Percentiles rank a stretch among this genome's conserved stretches.
These are phyloP conservation scores for Bos indicus DNA, from an alignment of 2,113 vertebrate genomes.

Conservation along the genomic window DNA sequence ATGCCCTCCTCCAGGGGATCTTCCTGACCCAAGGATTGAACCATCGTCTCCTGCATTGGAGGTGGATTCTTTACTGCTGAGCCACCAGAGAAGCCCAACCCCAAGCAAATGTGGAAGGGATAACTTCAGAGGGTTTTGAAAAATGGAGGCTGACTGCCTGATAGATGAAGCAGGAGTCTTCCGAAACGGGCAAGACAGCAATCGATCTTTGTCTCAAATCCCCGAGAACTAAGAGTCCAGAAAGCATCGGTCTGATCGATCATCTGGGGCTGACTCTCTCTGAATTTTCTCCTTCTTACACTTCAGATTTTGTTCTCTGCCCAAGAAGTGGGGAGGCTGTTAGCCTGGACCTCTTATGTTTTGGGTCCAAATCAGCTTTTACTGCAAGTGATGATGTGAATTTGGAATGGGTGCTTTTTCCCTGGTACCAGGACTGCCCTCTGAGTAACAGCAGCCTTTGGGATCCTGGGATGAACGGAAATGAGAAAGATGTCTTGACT, in stretches of 20 bases:
- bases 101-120: background rate
- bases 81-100: background rate
- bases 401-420: background rate
- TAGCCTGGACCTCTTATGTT: background rate
- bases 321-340: background rate
- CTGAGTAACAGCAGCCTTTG: background rate
- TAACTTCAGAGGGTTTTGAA: background rate
- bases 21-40: background rate
- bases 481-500: background rate
- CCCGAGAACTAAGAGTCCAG: background rate
- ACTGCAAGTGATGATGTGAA: background rate
- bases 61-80: background rate
- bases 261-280: background rate
- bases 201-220: background rate
- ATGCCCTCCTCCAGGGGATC: background rate
- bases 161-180: background rate
- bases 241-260: background rate
- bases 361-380: background rate
- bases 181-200: rapidly evolving
- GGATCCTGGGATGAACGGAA: background rate
- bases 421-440: background rate
- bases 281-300: background rate
- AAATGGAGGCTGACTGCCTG: background rate
- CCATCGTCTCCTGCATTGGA: background rate
- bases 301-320: background rate